These are phyloP conservation scores for Campodea augens DNA, from an alignment of 1,140 invertebrate genomes.

Conservation along the genomic window DNA sequence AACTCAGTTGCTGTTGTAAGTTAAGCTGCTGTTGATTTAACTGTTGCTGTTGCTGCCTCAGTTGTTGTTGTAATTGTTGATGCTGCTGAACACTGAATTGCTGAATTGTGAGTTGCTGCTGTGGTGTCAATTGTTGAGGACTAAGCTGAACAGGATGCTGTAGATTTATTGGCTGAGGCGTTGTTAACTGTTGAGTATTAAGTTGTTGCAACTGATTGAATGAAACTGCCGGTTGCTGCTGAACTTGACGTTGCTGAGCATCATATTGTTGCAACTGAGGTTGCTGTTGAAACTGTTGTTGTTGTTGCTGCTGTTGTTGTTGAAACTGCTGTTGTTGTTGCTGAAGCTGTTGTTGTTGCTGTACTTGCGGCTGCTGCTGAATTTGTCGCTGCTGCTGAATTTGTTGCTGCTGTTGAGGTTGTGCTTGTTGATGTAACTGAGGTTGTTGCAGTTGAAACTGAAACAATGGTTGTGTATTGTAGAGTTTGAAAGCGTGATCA, in stretches of 20 bases:
- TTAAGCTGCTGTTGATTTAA: not conserved
- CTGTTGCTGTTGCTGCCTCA: not conserved
- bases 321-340: conserved; percentile 6
- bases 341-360: conserved; percentile 14
- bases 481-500: too few species aligned
- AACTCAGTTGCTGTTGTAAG: not conserved
- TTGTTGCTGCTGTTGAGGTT: too few species aligned
- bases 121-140: not conserved
- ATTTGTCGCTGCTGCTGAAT: too few species aligned
- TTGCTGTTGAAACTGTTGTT: not conserved
- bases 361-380: too few species aligned
- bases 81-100: not conserved
- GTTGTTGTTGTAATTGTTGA: not conserved
- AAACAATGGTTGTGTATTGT: too few species aligned
- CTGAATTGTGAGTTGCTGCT: not conserved
- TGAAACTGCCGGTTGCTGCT: not conserved
- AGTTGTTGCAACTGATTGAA: not conserved
- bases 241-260: not conserved
- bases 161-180: not conserved
- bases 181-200: not conserved
- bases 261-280: not conserved
- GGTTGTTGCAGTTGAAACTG: too few species aligned
- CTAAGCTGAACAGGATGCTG: not conserved
- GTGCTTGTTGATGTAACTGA: too few species aligned
- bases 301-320: not conserved